Evolutionary conservation across 2,888 invertebrate genomes (phyloP), one percentile per base, ranked within the genome.

Genomic region (Cepaea hortensis): DNA sequence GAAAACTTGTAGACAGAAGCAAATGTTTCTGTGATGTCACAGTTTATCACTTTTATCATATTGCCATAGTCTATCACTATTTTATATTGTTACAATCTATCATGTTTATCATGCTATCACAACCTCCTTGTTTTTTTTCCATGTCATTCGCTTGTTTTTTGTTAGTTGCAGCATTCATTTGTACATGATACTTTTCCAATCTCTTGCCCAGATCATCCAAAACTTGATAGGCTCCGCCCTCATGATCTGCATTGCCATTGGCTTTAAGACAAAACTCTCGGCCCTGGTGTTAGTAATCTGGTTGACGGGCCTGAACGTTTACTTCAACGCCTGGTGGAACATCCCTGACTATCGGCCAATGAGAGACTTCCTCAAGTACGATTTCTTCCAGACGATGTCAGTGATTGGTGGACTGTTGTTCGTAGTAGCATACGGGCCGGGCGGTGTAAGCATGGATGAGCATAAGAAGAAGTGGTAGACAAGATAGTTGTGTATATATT

Each of bases 341-440:
- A 97, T 99, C 94, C 98, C 99, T 5, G 96, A 97, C 11, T 97
- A 98, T 95, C 98, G 98, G 93, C 98, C 99, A 85, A 96, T 99
- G 91, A 96, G 99, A 94, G 99, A 99, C 95, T 99, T 99, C 96
- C 96, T 99, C 91, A 99, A 99, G 96, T 99, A 99, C 94, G 99
- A 99, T 95, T 99, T 99, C 96, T 97, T 97, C 88, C 96, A 99
- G 97, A 99, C 99, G 75, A 95, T 99, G 93, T 99, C 99, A 76
- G 99, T 99, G 89, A 97, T 99, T 93, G 99, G 99, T 89, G 99
- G 99, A 84, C 96, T 99, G 50, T 95, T 99, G 87, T 98, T 99
- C 97, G 98, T 99, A 91, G 99, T 99, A 18, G 98, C 98, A 89
- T 96, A 99, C 89, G 99, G 99, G 68, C 99, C 99, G 72, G 99